Conservation (phyloP, 2,797 vertebrate species). For the Falco biarmicus region DNA sequence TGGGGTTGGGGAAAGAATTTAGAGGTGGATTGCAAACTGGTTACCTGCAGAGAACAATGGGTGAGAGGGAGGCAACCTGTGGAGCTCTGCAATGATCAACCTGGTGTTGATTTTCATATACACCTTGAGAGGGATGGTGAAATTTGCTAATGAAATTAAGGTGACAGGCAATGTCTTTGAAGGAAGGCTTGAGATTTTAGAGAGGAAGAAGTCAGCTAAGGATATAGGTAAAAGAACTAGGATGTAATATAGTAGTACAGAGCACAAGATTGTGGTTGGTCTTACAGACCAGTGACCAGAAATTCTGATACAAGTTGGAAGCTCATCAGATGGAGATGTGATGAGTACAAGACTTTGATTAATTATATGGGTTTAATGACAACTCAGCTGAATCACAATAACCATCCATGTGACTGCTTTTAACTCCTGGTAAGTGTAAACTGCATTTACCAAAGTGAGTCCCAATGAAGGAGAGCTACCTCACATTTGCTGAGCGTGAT, state of each 20-base stretch:
- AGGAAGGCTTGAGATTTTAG: background rate
- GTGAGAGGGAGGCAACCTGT: background rate
- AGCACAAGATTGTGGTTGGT: background rate
- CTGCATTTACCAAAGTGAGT: background rate
- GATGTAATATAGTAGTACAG: background rate
- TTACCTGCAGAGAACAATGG: rapidly evolving
- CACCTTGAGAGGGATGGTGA: background rate
- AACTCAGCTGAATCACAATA: background rate
- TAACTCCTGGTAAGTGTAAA: background rate
- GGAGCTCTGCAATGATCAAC: background rate
- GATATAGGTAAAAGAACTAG: background rate
- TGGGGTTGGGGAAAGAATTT: background rate
- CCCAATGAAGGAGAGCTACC: background rate
- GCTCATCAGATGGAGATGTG: background rate
- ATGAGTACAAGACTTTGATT: background rate
- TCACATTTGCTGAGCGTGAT: background rate
- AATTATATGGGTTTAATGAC: background rate
- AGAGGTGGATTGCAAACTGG: background rate
- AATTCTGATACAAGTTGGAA: background rate
- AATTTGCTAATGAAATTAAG: background rate
- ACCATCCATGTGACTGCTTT: background rate
- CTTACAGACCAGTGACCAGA: background rate
- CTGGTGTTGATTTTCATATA: background rate
- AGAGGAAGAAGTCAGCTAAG: background rate
- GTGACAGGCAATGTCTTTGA: background rate